Evolutionary conservation across 2,797 vertebrate species (phyloP), one percentile per base, ranked within the genome.

Genomic region (Falco berigora): DNA sequence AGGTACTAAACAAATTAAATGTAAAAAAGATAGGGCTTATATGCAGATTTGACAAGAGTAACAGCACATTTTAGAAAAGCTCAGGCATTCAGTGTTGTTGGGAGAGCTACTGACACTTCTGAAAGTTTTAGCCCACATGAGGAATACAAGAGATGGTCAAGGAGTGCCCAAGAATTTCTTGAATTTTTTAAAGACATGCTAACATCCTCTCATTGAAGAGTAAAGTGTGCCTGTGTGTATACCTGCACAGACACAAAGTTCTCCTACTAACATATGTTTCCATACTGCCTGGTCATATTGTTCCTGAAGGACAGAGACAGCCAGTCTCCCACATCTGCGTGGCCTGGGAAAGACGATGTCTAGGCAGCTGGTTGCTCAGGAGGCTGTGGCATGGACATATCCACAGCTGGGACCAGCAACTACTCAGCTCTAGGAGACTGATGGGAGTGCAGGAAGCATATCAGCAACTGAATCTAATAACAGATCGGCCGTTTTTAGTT

Each of bases 271-370:
- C 11, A 8, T 6, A 6, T 66, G 3, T 58, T 89, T 66, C 21
- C 14, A 2, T 40, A 18, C 10, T 56, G 84, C 46, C 62, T 42
- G 25, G 25, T 50, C 47, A 27, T 50, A 19, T 27, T 74, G 32
- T 36, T 73, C 23, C 28, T 0, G 1, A 76, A n/a, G 8, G 27
- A n/a, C 21, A 58, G 69, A 69, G 30, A 13, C 5, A 77, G 2
- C 3, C 8, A 23, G 8, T 21, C 8, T 38, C 18, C 46, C 44
- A 44, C 7, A 11, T 36, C n/a, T 61, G 5, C 1, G 0, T 32
- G 17, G 34, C 8, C 27, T 78, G 40, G 36, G 30, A 79, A 81
- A 44, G 27, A 62, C 17, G 2, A 0, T 49, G 25, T 23, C 36
- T 20, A 34, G 53, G 49, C 47, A 74, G 27, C 11, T 7, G 3